These are phyloP conservation scores for Ecdyonurus torrentis DNA, from an alignment of 2,888 invertebrate genomes.

Conservation along the genomic window DNA sequence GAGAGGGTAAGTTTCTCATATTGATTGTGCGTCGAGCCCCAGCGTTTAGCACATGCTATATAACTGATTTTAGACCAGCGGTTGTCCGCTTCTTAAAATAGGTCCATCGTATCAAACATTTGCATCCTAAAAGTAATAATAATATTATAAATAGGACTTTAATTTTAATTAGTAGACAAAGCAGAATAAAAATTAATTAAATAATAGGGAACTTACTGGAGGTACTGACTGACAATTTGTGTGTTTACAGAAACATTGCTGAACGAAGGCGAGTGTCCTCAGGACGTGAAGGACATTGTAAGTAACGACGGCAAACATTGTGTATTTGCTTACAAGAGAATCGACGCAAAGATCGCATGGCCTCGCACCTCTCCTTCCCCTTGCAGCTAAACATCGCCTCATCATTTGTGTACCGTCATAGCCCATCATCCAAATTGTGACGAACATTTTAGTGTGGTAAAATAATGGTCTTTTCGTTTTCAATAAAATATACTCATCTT, in stretches of 20 bases:
- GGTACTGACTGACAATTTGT: too few species aligned
- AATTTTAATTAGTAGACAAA: too few species aligned
- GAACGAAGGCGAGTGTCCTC: conserved; percentile 77
- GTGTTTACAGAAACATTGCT: conserved; percentile 64
- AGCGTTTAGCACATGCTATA: too few species aligned
- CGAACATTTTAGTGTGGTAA: not conserved
- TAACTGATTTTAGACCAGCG: too few species aligned
- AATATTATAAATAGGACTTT: not conserved
- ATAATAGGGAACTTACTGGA: too few species aligned
- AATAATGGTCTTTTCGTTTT: not conserved
- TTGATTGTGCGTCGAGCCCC: too few species aligned
- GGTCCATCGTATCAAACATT: too few species aligned
- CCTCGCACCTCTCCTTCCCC: conserved; percentile 37
- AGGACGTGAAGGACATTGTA: conserved; percentile 55
- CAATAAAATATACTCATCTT: not conserved
- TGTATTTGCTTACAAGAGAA: conserved; percentile 85
- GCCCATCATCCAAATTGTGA: not conserved
- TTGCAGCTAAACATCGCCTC: not conserved
- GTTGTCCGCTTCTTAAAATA: too few species aligned
- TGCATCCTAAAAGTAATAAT: conserved; percentile 1
- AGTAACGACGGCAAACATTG: conserved; percentile 51
- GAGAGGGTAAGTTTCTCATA: conserved; percentile 47
- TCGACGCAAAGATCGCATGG: conserved; percentile 96
- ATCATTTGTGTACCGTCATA: not conserved
- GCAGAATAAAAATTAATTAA: too few species aligned